These are phyloP conservation scores for Leptogaster cylindrica DNA, from an alignment of 2,888 invertebrate species.

Conservation along the genomic window DNA sequence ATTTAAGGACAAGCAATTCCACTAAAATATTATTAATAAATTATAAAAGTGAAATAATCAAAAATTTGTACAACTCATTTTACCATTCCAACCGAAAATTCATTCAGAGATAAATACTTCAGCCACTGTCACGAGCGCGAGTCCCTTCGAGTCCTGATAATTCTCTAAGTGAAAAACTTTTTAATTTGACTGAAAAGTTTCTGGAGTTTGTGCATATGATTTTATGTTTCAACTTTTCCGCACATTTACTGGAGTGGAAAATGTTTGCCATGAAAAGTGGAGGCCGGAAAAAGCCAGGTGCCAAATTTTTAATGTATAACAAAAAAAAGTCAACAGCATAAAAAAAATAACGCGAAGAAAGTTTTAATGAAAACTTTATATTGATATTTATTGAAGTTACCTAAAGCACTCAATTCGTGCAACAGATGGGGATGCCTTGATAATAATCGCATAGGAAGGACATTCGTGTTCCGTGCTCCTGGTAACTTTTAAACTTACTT, in stretches of 20 bases:
- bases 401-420: constrained; percentile 25
- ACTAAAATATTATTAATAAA: too few relatives aligned
- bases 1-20: too few relatives aligned
- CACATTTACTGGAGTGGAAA: constrained; percentile 24
- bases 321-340: not conserved
- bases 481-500: too few relatives aligned
- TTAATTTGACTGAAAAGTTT: constrained; percentile 35
- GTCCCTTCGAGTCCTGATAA: constrained; percentile 24
- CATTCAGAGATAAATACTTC: too few relatives aligned
- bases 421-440: constrained; percentile 26
- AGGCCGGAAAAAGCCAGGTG: constrained; percentile 24
- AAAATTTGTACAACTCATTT: too few relatives aligned
- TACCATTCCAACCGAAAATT: too few relatives aligned
- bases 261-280: too few relatives aligned
- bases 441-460: too few relatives aligned
- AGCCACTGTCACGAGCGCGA: too few relatives aligned
- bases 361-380: constrained; percentile 31
- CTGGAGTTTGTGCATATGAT: constrained; percentile 17
- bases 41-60: too few relatives aligned
- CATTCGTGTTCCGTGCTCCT: too few relatives aligned
- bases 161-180: constrained; percentile 35
- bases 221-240: constrained; percentile 33
- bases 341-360: too few relatives aligned
- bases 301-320: constrained; percentile 21
- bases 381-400: constrained; percentile 33